Conservation (phyloP, 2,113 vertebrate genomes). For the Pelecanus crispus region DNA sequence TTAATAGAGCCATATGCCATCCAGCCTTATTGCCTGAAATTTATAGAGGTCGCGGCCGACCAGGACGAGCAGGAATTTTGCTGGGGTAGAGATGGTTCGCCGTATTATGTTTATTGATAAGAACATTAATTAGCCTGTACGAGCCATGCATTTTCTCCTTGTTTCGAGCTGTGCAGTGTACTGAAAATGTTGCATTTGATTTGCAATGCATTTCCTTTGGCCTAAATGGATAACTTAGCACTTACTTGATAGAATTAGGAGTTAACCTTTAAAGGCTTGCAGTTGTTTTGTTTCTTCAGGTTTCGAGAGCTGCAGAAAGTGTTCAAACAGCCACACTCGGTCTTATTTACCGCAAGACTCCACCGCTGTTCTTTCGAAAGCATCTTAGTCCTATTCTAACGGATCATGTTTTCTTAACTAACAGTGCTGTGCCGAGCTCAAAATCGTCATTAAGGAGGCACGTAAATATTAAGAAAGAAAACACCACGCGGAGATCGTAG, state of each 20-base stretch:
- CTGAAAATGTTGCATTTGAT: neutral
- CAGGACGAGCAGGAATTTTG: neutral
- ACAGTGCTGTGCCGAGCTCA: neutral
- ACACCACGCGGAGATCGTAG: fast-evolving
- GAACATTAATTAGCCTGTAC: neutral
- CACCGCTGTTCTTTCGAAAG: neutral
- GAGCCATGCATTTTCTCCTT: neutral
- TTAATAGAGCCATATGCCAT: neutral
- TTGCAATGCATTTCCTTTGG: neutral
- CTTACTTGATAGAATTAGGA: neutral
- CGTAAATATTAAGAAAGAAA: neutral
- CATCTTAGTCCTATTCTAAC: neutral
- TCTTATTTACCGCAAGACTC: neutral
- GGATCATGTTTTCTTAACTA: neutral
- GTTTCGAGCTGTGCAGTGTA: neutral
- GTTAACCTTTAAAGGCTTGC: neutral
- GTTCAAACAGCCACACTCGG: neutral
- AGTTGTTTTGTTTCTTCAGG: neutral
- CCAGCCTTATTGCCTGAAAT: neutral
- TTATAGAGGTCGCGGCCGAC: constrained; percentile 1
- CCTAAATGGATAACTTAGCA: neutral
- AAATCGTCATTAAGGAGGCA: neutral
- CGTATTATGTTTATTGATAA: neutral
- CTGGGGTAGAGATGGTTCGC: neutral
- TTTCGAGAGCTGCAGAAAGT: neutral